Base-by-base conservation (phyloP, 2,113 vertebrate genomes). In the Lipophrys pholis region DNA sequence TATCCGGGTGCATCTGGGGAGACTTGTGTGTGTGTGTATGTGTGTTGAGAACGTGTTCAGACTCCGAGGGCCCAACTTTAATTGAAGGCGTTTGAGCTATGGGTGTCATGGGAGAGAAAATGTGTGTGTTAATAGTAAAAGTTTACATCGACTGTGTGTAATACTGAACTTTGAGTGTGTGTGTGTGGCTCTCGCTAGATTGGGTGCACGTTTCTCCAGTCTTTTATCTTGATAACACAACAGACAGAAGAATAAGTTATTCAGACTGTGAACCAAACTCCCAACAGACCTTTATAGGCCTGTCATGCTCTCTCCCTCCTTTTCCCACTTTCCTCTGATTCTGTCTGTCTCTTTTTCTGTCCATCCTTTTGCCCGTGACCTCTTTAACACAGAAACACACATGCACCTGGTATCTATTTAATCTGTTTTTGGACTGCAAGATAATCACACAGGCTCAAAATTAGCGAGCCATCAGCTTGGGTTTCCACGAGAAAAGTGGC, bases 361-460 rank as follows among this genome's bases (percentile, higher is more conserved):
- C 68, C 69, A 10, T 86, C 72, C 46, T 67, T 91, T 91, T 12
- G 41, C 41, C 86, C 82, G 53, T 77, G 87, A 88, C 59, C 86
- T 53, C 59, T 48, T 74, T 54, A 60, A 75, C 73, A 70, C 87
- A 81, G 54, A 77, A 64, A 84, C 59, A 83, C 78, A 65, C 87
- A 85, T 21, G 68, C 92, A 94, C 89, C 91, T 93, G 91, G 89
- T 68, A 89, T 86, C 82, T 80, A 92, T 94, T 91, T 87, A 73
- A 85, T 90, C 84, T 89, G 81, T 87, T 89, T 90, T 89, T 85
- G 87, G 84, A 78, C 79, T 54, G 52, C 58, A 41, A 70, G 86
- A 83, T 91, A 91, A 93, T 90, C 89, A 81, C 68, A 62, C 76
- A 7, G n/a, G 84, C 73, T 77, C 78, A 76, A 85, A 91, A 91